Base-by-base conservation (phyloP, 2,888 invertebrate genomes). In the Endotricha flammealis region DNA sequence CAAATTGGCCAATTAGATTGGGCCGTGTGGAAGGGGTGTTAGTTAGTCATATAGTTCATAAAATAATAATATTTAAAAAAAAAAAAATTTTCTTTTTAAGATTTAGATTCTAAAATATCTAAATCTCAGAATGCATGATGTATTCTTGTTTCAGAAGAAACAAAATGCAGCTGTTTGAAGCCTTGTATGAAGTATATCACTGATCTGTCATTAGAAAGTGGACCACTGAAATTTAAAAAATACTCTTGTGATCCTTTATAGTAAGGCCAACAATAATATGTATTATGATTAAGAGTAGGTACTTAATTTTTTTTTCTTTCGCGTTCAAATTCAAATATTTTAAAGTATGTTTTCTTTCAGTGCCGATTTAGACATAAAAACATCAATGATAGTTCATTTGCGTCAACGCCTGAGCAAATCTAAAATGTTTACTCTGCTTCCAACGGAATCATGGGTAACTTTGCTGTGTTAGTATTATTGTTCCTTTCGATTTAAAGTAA, bases 381-480 rank as follows among this genome's bases (percentile, higher is more conserved):
- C 53, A 2, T 56, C 67, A 1, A 57, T 66, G 4, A 58, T 78
- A 1, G 12, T 83, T 6, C 57, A 53, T n/a, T 37, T 83, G 3
- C 48, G 57, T 8, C 54, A 82, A 0, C 59, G 65, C 8, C 48
- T 64, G 0, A 52, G 38, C 1, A 55, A 63, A 1, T 83, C 85
- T 3, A 65, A 69, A 28, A 43, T 64, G 12, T 77, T 78, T 36
- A 44, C 59, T 0, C 51, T 75, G 2, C 66, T 57, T 17, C 72
- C 82, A 0, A 81, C 81, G 0, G 81, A 85, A 44, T 74, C 76
- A 1, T 86, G 83, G 85, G 52, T 83, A 6, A 83, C 80, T 5
- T 57, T 86, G 25, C 41, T 86, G 3, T 81, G 85, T 83, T 55
- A 63, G 83, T 70, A 41, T 29, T 11, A 34, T 24, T 25, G n/a